phyloP scores from a whole-genome alignment of 1,140 invertebrate genomes.

The Orius insidiosus region DNA sequence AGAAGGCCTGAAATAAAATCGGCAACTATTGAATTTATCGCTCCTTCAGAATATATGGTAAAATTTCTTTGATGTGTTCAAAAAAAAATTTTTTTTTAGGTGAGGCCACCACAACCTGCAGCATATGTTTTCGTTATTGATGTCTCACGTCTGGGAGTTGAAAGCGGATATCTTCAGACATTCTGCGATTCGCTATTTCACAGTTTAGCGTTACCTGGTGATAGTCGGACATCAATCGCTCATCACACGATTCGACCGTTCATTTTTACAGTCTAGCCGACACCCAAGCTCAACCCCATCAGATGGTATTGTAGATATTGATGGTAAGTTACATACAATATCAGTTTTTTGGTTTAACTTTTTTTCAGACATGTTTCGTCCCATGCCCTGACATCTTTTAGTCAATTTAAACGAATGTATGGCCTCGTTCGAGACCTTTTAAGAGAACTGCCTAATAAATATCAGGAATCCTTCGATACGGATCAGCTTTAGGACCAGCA shows the following conservation, averaged over 20 bases:
- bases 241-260: conserved; percentile 75
- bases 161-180: conserved; percentile 76
- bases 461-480: conserved; percentile 53
- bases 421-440: conserved; percentile 68
- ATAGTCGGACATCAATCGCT: conserved; percentile 85
- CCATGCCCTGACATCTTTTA: conserved; percentile 77
- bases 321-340: conserved; percentile 37
- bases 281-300: conserved; percentile 68
- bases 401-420: conserved; percentile 79
- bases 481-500: conserved; percentile 78
- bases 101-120: conserved; percentile 92
- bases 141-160: conserved; percentile 76
- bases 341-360: background rate
- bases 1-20: conserved; percentile 87
- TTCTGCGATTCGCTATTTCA: conserved; percentile 64
- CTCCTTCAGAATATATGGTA: conserved; percentile 95
- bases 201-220: conserved; percentile 84
- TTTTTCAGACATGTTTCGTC: conserved; percentile 57
- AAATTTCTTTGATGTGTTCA: conserved; percentile 3
- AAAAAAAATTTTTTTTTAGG: conserved; percentile 29
- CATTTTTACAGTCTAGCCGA: conserved; percentile 91
- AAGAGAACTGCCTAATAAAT: conserved; percentile 59
- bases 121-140: conserved; percentile 94
- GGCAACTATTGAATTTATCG: conserved; percentile 96
- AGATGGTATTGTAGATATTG: conserved; percentile 84